These are phyloP conservation scores for Melieria picta DNA, from an alignment of 2,888 invertebrate genomes.

Conservation along the genomic window DNA sequence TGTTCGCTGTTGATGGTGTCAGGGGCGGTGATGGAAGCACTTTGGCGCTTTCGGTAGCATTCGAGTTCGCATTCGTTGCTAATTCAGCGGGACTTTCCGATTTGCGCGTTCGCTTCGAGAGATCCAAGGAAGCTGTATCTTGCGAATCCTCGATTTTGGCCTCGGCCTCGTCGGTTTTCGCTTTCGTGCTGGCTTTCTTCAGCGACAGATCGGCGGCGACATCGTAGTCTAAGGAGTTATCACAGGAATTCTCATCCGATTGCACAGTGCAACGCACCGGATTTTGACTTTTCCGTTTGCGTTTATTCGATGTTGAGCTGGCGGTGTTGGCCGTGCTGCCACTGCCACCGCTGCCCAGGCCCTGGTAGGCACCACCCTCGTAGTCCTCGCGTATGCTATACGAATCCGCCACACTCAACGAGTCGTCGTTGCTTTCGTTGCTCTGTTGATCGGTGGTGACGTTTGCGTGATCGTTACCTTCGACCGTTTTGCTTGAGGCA, in stretches of 20 bases:
- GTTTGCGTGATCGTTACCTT: conserved; percentile 56
- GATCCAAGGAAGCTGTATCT: conserved; percentile 50
- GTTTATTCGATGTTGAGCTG: conserved; percentile 70
- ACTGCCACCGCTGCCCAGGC: conserved; percentile 39
- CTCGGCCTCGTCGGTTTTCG: conserved; percentile 39
- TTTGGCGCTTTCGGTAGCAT: conserved; percentile 57
- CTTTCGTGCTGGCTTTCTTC: conserved; percentile 49
- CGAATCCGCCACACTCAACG: conserved; percentile 69
- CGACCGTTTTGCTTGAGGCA: conserved; percentile 37
- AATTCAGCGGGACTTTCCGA: conserved; percentile 46
- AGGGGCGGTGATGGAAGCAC: conserved; percentile 63
- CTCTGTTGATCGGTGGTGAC: conserved; percentile 63
- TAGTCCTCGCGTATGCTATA: conserved; percentile 67
- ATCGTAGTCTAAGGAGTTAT: conserved; percentile 62
- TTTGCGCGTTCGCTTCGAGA: conserved; percentile 49
- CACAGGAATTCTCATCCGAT: conserved; percentile 61
- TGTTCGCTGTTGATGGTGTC: conserved; percentile 54
- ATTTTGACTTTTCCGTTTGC: conserved; percentile 89
- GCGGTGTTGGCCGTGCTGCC: conserved; percentile 36
- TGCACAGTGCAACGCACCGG: conserved; percentile 80
- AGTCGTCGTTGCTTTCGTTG: conserved; percentile 73
- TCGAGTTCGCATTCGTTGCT: conserved; percentile 38
- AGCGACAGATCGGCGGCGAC: conserved; percentile 62
- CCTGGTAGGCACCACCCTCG: conserved; percentile 46
- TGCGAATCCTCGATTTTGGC: conserved; percentile 48